phyloP scores from a whole-genome alignment of 1,140 invertebrate genomes.

The Achatina immaculata region DNA sequence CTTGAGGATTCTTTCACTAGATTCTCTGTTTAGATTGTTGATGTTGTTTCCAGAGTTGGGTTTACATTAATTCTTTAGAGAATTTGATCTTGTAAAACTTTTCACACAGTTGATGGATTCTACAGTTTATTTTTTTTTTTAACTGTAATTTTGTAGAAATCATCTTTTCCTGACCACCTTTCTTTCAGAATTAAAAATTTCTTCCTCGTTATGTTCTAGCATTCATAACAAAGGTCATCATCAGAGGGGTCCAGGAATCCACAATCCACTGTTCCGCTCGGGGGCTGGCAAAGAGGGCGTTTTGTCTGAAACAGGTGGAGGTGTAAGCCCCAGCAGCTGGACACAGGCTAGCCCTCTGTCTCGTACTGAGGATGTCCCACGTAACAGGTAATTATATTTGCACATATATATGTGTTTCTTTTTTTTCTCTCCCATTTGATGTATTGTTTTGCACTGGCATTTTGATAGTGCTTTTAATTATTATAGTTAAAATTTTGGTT shows the following conservation, averaged over 20 bases:
- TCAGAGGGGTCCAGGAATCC: not conserved
- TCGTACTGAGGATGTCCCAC: conserved; percentile 51
- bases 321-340: conserved; percentile 54
- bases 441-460: not conserved
- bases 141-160: too few species aligned
- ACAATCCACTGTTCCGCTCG: conserved; percentile 16
- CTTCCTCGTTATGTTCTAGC: conserved; percentile 21
- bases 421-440: not conserved
- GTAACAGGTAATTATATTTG: conserved; percentile 56
- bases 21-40: too few species aligned
- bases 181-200: too few species aligned
- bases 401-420: not conserved
- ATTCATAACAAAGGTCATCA: conserved; percentile 20
- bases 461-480: too few species aligned
- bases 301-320: conserved; percentile 11
- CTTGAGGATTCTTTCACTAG: too few species aligned
- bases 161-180: too few species aligned
- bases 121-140: too few species aligned
- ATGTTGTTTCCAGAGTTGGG: too few species aligned
- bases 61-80: too few species aligned
- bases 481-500: too few species aligned
- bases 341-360: conserved; percentile 59
- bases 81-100: too few species aligned
- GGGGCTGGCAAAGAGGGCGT: conserved; percentile 27
- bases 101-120: too few species aligned